Conservation (phyloP, 1,140 invertebrate genomes). For the Eciton burchellii region DNA sequence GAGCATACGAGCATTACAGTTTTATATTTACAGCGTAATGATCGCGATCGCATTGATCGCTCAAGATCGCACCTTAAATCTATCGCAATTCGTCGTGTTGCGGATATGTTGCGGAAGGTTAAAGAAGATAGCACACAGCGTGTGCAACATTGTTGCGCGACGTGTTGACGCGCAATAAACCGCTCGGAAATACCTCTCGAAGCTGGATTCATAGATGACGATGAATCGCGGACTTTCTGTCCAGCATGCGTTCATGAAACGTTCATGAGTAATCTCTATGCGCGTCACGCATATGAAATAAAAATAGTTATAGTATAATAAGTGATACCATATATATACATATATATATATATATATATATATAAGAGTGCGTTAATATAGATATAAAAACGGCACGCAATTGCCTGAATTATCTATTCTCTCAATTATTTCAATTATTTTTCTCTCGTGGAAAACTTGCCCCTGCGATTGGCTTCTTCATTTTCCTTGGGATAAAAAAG, state of each 20-base stretch:
- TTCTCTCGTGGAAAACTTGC: constrained; percentile 12
- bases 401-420: constrained; percentile 28
- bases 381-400: neutral
- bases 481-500: constrained; percentile 17
- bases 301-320: neutral
- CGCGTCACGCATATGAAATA: neutral
- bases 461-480: neutral
- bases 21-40: constrained; percentile 43
- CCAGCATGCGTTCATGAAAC: neutral
- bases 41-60: constrained; percentile 33
- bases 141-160: constrained; percentile 57
- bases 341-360: too few relatives aligned
- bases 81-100: constrained; percentile 13
- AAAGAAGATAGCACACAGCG: constrained; percentile 54
- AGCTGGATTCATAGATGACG: neutral
- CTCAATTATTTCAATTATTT: constrained; percentile 37
- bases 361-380: neutral
- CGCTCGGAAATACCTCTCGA: neutral
- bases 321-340: neutral
- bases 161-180: constrained; percentile 22
- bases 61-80: constrained; percentile 34
- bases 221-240: neutral
- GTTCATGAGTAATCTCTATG: constrained; percentile 17
- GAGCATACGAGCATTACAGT: too few relatives aligned
- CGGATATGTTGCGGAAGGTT: constrained; percentile 45